These are phyloP conservation scores for Fratercula arctica DNA, from an alignment of 2,797 vertebrate species.

Conservation along the genomic window DNA sequence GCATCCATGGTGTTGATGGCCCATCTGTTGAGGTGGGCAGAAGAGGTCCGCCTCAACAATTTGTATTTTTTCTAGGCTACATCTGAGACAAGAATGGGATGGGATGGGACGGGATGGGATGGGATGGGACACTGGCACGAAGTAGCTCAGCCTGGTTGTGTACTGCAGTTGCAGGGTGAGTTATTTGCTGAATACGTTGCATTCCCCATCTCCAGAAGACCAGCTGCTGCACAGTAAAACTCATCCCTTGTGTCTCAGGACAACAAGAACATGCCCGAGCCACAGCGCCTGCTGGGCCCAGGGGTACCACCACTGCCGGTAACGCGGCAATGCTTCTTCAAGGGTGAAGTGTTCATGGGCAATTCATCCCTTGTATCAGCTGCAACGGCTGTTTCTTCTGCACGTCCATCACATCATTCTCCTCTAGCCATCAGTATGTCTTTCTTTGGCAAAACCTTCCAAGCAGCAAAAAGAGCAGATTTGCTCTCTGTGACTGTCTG, in stretches of 20 bases:
- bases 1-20: fast-evolving
- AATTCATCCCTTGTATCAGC: conserved; percentile 21
- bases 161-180: not conserved
- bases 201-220: not conserved
- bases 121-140: not conserved
- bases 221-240: not conserved
- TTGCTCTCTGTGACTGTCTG: not conserved
- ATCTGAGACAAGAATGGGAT: not conserved
- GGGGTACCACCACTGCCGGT: not conserved
- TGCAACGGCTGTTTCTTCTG: not conserved
- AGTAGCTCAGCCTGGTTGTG: not conserved
- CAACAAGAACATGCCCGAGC: not conserved
- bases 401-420: conserved; percentile 19
- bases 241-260: not conserved
- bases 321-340: conserved; percentile 9
- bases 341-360: conserved; percentile 9
- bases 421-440: not conserved
- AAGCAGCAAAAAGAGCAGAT: not conserved
- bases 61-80: not conserved
- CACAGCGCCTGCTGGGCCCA: not conserved
- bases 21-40: not conserved
- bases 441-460: conserved; percentile 37
- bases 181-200: not conserved
- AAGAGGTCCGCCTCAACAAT: not conserved
- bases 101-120: not conserved